A percentile compares a stretch with the other conserved stretches of the same genome.
Evolutionary conservation across 2,888 invertebrate genomes (phyloP).

Genomic region (Chrysolina haemoptera): DNA sequence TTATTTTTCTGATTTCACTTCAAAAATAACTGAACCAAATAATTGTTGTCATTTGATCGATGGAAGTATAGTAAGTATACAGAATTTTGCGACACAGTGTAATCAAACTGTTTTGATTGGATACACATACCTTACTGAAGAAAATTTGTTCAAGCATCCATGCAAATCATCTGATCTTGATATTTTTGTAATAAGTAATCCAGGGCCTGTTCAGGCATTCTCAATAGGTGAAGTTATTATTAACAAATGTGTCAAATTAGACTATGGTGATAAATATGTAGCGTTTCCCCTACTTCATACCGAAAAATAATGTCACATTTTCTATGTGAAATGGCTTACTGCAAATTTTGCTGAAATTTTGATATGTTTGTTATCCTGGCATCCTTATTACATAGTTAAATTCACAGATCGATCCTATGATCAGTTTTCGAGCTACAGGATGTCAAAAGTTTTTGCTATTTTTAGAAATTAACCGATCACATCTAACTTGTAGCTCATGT

Average conservation of each 20-base stretch:
- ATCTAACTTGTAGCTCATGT: too few relatives aligned
- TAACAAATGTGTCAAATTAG: neutral
- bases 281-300: conserved; percentile 3
- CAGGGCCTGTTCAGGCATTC: neutral
- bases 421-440: too few relatives aligned
- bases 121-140: neutral
- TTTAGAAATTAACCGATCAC: too few relatives aligned
- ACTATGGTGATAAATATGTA: conserved; percentile 4
- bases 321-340: too few relatives aligned
- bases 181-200: conserved; percentile 7
- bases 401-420: too few relatives aligned
- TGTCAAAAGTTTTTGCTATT: too few relatives aligned
- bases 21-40: conserved; percentile 1
- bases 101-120: neutral
- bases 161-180: conserved; percentile 8
- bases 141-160: conserved; percentile 1
- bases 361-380: neutral
- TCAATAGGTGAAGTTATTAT: neutral
- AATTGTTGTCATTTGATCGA: neutral
- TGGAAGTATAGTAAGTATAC: conserved; percentile 7
- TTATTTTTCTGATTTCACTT: neutral
- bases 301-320: neutral
- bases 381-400: too few relatives aligned
- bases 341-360: neutral
- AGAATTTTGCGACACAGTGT: neutral